Evolutionary conservation across 2,797 vertebrate species (phyloP).

Genomic region (Phrynocephalus guinanensis): DNA sequence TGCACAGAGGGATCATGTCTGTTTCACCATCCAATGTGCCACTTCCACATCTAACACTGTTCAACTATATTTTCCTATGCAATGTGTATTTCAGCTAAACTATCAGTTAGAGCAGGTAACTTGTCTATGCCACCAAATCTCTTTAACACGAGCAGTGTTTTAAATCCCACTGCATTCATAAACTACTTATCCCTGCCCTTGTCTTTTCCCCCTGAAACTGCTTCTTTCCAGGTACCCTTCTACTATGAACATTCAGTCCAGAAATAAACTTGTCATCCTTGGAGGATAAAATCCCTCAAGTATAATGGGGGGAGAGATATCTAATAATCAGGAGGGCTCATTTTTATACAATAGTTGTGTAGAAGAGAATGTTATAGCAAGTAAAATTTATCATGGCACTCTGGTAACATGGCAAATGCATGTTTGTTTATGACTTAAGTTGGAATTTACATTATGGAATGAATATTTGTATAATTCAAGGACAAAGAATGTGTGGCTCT

Average conservation of each 20-base stretch:
- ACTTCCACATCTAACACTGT: not conserved
- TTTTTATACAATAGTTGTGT: not conserved
- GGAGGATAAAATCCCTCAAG: not conserved
- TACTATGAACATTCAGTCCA: not conserved
- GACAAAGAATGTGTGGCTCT: too few relatives aligned
- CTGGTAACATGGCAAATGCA: not conserved
- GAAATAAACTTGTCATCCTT: not conserved
- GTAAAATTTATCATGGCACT: not conserved
- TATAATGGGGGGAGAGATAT: not conserved
- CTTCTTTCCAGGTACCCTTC: not conserved
- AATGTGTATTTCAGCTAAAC: not conserved
- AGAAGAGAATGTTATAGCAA: not conserved
- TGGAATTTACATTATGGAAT: not conserved
- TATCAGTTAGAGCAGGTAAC: not conserved
- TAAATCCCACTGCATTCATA: not conserved
- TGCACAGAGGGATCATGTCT: not conserved
- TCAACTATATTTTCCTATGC: not conserved
- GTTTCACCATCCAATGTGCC: not conserved
- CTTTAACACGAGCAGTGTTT: not conserved
- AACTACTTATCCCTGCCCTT: not conserved
- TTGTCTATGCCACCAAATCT: not conserved
- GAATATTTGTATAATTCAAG: not conserved
- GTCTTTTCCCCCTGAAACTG: not conserved
- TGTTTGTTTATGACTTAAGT: too few relatives aligned
- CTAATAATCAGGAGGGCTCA: not conserved